A percentile compares a stretch with the other conserved stretches of the same genome.
These are phyloP conservation scores for Eueremaeus valkanovi DNA, from an alignment of 2,888 invertebrate species.

Conservation along the genomic window DNA sequence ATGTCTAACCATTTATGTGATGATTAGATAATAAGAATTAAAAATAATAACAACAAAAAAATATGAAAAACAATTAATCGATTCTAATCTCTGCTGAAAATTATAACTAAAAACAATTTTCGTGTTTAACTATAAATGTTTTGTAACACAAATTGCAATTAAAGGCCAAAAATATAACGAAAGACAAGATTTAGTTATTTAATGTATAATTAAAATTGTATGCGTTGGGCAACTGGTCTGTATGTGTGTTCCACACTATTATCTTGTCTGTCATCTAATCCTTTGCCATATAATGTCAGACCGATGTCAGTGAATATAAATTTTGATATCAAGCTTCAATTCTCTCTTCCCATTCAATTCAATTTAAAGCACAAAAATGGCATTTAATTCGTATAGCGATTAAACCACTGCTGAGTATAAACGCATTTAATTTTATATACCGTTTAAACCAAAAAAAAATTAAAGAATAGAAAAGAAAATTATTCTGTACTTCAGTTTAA, in stretches of 20 bases:
- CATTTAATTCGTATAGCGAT: neutral
- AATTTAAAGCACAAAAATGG: neutral
- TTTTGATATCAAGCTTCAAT: neutral
- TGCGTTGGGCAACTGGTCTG: too few species aligned
- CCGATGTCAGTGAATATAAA: too few species aligned
- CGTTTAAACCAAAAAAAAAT: neutral
- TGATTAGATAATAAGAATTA: neutral
- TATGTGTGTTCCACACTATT: too few species aligned
- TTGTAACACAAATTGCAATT: neutral
- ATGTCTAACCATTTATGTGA: neutral
- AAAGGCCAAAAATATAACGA: neutral
- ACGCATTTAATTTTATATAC: neutral
- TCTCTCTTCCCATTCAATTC: neutral
- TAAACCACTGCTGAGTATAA: neutral
- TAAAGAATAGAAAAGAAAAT: neutral
- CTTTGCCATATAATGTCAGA: too few species aligned
- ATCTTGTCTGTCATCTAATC: too few species aligned
- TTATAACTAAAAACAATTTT: neutral
- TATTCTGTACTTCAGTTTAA: too few species aligned
- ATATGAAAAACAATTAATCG: neutral
- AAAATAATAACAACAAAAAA: neutral
- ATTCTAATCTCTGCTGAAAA: neutral
- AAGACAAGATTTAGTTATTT: neutral
- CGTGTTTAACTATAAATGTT: neutral
- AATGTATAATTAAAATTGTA: too few species aligned